Conservation (phyloP, 2,797 vertebrate genomes). For the Tadarida brasiliensis region DNA sequence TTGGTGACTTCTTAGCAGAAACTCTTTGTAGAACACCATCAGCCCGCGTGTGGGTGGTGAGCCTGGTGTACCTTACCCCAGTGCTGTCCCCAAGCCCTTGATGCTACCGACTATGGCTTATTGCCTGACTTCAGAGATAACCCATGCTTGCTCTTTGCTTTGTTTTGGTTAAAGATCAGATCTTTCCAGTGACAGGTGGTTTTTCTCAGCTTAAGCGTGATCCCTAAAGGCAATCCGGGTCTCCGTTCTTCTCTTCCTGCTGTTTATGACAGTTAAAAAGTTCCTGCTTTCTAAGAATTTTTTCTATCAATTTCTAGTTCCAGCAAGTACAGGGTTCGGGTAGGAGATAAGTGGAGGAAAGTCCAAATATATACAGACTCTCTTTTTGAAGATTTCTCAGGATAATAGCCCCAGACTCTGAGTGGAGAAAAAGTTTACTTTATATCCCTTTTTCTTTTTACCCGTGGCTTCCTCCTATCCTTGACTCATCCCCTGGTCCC, state of each 20-base stretch:
- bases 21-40: neutral
- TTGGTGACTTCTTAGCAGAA: neutral
- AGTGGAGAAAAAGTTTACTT: neutral
- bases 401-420: neutral
- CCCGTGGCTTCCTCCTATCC: neutral
- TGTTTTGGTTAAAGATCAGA: neutral
- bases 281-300: conserved; percentile 23
- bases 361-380: neutral
- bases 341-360: neutral
- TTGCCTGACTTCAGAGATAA: neutral
- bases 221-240: neutral
- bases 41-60: neutral
- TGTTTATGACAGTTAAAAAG: neutral
- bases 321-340: neutral
- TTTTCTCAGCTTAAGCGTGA: neutral
- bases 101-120: neutral
- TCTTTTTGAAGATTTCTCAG: neutral
- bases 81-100: neutral
- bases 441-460: neutral
- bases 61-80: neutral
- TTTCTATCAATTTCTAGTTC: conserved; percentile 1
- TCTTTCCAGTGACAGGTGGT: neutral
- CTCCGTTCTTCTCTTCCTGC: neutral
- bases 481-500: neutral
- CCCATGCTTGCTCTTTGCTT: neutral